phyloP scores from a whole-genome alignment of 1,140 invertebrate genomes.

The Cheumatopsyche charites region DNA sequence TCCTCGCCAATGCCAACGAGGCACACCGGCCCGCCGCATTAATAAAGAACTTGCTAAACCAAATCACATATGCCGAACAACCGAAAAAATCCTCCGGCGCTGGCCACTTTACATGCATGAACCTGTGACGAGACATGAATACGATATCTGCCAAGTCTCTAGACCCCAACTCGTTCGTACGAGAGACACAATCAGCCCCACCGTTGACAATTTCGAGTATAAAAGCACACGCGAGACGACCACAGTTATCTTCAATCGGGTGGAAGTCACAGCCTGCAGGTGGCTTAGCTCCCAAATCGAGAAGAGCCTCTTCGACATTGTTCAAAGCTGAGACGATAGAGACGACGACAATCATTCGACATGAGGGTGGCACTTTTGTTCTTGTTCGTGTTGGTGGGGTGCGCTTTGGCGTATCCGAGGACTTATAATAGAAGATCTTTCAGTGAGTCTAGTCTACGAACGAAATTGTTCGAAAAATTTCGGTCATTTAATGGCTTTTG shows the following conservation, averaged over 20 bases:
- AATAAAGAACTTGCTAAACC: conserved; percentile 47
- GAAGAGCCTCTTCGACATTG: conserved; percentile 35
- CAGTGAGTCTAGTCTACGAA: neutral
- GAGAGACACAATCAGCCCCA: conserved; percentile 31
- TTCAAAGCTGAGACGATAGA: conserved; percentile 1
- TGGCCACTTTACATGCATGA: conserved; percentile 47
- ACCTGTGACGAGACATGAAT: conserved; percentile 44
- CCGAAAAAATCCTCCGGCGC: conserved; percentile 47
- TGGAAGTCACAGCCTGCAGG: conserved; percentile 42
- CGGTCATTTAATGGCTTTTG: neutral
- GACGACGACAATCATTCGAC: neutral
- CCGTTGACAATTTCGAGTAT: conserved; percentile 26
- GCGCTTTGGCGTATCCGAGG: conserved; percentile 42
- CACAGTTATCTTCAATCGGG: conserved; percentile 46
- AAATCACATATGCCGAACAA: conserved; percentile 47
- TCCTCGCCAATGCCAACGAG: conserved; percentile 40
- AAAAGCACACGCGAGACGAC: conserved; percentile 26
- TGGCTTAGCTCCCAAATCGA: conserved; percentile 47
- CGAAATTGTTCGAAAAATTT: neutral
- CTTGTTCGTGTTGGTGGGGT: conserved; percentile 41
- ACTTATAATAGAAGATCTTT: conserved; percentile 31
- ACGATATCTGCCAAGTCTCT: too few relatives aligned
- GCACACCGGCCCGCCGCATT: conserved; percentile 29
- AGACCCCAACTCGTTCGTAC: too few relatives aligned
- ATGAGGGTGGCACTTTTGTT: conserved; percentile 42